Evolutionary conservation across 2,113 vertebrate species (phyloP), one percentile per base, ranked within the genome.

Genomic region (Pterocles burchelli): DNA sequence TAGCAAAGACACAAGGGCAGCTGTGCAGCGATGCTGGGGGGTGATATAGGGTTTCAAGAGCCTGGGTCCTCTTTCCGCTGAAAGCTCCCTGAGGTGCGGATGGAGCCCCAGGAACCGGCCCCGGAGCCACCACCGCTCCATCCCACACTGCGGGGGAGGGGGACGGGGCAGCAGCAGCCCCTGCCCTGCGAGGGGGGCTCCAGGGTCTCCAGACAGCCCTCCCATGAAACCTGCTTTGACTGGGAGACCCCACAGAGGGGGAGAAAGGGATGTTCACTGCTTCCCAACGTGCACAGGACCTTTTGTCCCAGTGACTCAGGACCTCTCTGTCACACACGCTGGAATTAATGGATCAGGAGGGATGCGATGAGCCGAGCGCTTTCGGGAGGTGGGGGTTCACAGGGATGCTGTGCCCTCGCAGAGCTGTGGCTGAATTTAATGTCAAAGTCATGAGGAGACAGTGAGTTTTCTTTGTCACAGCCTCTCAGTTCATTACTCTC

Each of bases 1-100:
- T 75, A 88, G 65, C 84, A 61, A 51, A 96, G 93, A 84, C 93
- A 86, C 95, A 75, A 65, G 92, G 96, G 95, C 95, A 95, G 95
- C 93, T 84, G 93, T 57, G 88, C 76, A n/a, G 38, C 12, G 26
- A 78, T 10, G 7, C 4, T 4, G 41, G 63, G 7, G 80, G 85
- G 7, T 33, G 59, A 62, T 51, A 66, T 67, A 54, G 79, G 68
- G 3, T 96, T 90, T 94, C 94, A 17, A 36, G 67, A 61, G 75
- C 63, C 4, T 1, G 88, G 91, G 54, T 94, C 90, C 25, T 67
- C 63, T 95, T 96, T 94, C 96, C 63, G 1, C 71, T 16, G 43
- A 70, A 45, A 85, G 85, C 74, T 43, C 2, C 89, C 55, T 85
- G 72, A 57, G 51, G 6, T 10, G 38, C 63, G 70, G 67, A 34